phyloP scores from a whole-genome alignment of 1,140 invertebrate genomes.

The Holcopasites calliopsidis region DNA sequence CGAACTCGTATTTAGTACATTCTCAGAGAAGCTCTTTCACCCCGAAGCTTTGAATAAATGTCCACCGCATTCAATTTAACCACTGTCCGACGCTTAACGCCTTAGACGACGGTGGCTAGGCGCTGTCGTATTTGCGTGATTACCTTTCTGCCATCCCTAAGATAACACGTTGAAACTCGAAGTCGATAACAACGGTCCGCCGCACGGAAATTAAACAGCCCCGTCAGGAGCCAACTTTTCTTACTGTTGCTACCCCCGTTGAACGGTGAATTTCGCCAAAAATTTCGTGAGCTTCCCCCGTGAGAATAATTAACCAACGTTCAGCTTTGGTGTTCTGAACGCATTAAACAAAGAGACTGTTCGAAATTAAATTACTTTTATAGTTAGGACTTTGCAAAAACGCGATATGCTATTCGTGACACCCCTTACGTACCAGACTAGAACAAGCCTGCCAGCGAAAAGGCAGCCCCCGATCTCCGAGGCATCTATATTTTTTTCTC shows the following conservation, averaged over 20 bases:
- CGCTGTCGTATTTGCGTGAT: slow-evolving; percentile 20
- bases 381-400: neutral
- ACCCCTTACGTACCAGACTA: neutral
- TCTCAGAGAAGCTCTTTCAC: neutral
- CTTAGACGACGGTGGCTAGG: neutral
- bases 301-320: neutral
- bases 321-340: neutral
- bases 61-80: slow-evolving; percentile 3
- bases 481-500: slow-evolving; percentile 34
- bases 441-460: neutral
- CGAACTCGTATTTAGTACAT: neutral
- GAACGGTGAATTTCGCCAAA: neutral
- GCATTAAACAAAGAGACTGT: neutral
- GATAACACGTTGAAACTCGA: slow-evolving; percentile 32
- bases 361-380: neutral
- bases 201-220: slow-evolving; percentile 21
- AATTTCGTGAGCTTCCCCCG: neutral
- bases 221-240: slow-evolving; percentile 5
- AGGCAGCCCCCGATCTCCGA: neutral
- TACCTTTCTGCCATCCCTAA: slow-evolving; percentile 2
- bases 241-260: neutral
- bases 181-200: slow-evolving; percentile 21
- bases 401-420: slow-evolving; percentile 41
- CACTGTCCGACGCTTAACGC: slow-evolving; percentile 5
- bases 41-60: neutral